A percentile compares a stretch with the other conserved stretches of the same genome.
These are phyloP conservation scores for Myotis myotis DNA, from an alignment of 2,797 vertebrate species.

Conservation along the genomic window DNA sequence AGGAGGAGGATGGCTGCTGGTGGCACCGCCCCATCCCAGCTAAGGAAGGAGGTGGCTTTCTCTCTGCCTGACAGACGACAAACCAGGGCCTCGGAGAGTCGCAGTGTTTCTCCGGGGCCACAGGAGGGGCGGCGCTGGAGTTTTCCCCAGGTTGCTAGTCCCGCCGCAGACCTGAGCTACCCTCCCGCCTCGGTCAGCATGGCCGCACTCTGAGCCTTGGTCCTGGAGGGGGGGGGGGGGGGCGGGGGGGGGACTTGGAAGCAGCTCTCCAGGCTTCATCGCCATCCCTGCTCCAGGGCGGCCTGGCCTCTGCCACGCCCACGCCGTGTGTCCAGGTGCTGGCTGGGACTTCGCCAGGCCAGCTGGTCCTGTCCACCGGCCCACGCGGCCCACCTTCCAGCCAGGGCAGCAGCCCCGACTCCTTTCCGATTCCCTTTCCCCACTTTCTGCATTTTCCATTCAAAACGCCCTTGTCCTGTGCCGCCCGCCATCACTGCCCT, in stretches of 20 bases:
- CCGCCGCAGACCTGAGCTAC: neutral
- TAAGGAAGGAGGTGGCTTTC: neutral
- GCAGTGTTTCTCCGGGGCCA: neutral
- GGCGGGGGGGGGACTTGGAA: neutral
- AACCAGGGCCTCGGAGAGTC: neutral
- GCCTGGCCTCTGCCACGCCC: neutral
- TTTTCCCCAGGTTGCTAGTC: neutral
- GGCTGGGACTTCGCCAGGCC: neutral
- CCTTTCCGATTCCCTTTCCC: neutral
- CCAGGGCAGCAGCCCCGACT: neutral
- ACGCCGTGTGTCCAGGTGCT: neutral
- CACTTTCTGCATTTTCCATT: neutral
- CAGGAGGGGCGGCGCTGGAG: neutral
- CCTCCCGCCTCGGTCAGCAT: neutral
- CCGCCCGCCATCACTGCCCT: neutral
- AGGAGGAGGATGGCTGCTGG: neutral
- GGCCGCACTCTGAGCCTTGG: neutral
- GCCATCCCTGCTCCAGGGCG: neutral
- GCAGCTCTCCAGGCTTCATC: neutral
- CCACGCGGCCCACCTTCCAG: neutral
- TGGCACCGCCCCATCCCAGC: neutral
- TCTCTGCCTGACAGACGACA: neutral
- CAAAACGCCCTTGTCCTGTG: rapidly evolving
- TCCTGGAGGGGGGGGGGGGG: rapidly evolving
- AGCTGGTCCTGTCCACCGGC: too few relatives aligned